Evolutionary conservation across 2,888 invertebrate genomes (phyloP).

Genomic region (Amiota communis): DNA sequence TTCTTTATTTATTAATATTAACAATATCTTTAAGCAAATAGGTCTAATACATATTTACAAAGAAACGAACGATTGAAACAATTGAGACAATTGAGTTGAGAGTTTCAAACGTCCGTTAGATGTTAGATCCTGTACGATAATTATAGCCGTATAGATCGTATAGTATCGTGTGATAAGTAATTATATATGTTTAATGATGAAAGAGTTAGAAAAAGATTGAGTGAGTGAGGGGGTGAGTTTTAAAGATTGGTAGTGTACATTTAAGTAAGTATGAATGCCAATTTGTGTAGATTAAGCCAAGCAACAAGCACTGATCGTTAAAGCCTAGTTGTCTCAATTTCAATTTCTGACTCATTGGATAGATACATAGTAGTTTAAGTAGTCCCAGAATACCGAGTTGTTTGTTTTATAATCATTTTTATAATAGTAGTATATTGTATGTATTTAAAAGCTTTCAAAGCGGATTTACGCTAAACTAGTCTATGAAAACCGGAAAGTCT

Average conservation of each 20-base stretch:
- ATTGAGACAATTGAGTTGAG: no score
- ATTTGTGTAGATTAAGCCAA: neutral
- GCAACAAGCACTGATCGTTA: neutral
- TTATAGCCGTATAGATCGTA: constrained; percentile 9
- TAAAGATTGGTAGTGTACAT: constrained; percentile 3
- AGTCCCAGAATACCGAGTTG: no score
- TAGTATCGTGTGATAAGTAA: neutral
- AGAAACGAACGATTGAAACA: constrained; percentile 45
- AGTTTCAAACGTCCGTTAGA: constrained; percentile 48
- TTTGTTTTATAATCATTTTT: no score
- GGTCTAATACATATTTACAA: constrained; percentile 62
- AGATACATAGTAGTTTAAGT: neutral
- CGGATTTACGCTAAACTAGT: no score
- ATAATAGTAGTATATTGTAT: no score
- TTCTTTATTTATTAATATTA: constrained; percentile 25
- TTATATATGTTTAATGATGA: constrained; percentile 11
- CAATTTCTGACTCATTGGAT: constrained; percentile 7
- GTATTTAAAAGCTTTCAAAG: no score
- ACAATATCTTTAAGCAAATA: constrained; percentile 45
- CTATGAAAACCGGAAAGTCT: no score
- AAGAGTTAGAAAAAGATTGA: no score
- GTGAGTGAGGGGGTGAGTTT: neutral
- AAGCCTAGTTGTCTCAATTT: neutral
- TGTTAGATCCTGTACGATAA: constrained; percentile 7
- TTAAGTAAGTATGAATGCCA: neutral